phyloP scores from a whole-genome alignment of 35 echinoderm and acorn worm genomes.

The Lytechinus pictus region DNA sequence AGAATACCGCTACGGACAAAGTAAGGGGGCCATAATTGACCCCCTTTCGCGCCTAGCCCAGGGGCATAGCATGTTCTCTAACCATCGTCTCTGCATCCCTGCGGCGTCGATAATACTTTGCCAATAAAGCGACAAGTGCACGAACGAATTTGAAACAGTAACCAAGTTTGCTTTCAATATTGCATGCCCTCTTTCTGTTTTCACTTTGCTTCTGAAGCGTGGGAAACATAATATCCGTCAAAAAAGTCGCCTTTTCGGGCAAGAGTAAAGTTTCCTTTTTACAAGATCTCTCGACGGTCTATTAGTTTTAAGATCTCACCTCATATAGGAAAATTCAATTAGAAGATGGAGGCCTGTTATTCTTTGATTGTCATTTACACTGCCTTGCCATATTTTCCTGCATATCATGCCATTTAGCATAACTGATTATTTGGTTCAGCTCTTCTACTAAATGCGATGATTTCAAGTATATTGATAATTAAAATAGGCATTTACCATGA shows the following conservation, averaged over 20 bases:
- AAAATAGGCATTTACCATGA: no score
- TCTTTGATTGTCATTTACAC: no score
- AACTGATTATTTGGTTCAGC: no score
- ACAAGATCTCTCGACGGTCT: neutral
- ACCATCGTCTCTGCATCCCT: neutral
- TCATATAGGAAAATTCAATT: no score
- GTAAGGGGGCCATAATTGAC: neutral
- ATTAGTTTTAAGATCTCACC: no score
- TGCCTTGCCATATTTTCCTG: no score
- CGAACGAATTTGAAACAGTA: constrained; percentile 30
- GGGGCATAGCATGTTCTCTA: neutral
- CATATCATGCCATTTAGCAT: no score
- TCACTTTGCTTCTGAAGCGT: neutral
- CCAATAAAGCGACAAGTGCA: neutral
- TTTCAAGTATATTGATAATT: no score
- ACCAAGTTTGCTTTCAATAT: constrained; percentile 26
- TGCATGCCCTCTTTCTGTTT: neutral
- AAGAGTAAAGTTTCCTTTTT: neutral
- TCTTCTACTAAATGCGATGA: no score
- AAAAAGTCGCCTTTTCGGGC: neutral
- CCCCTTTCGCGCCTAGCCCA: neutral
- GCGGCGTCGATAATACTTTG: constrained; percentile 23
- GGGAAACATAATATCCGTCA: neutral
- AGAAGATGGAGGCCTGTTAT: no score
- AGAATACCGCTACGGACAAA: neutral